These are phyloP conservation scores for Argentina silus DNA, from an alignment of 2,797 vertebrate genomes.

Conservation along the genomic window DNA sequence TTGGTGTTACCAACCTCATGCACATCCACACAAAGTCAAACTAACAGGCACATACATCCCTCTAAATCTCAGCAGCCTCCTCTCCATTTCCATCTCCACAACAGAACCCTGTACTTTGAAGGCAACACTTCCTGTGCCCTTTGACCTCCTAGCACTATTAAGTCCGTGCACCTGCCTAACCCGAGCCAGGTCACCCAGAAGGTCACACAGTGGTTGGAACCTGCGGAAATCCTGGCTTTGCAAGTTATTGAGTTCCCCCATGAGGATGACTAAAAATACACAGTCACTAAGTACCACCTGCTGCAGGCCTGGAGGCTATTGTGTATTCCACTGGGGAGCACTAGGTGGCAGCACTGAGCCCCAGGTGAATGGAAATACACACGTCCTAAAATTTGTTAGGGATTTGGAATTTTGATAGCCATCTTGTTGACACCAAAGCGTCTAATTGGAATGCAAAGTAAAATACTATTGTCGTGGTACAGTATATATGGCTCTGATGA, in stretches of 20 bases:
- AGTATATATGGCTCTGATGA: too few species aligned
- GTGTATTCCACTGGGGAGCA: too few species aligned
- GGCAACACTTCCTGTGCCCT: slow-evolving; percentile 7
- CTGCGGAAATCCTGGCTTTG: slow-evolving; percentile 26
- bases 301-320: background rate
- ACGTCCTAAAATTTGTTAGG: too few species aligned
- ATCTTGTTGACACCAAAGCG: too few species aligned
- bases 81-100: background rate
- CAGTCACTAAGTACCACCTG: slow-evolving; percentile 7
- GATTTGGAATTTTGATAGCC: too few species aligned
- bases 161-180: slow-evolving; percentile 18
- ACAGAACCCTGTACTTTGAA: background rate
- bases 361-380: too few species aligned
- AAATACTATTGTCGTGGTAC: too few species aligned
- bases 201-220: slow-evolving; percentile 20
- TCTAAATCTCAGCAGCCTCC: background rate
- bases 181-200: background rate
- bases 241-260: slow-evolving; percentile 14
- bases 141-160: slow-evolving; percentile 3
- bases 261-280: slow-evolving; percentile 24
- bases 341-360: too few species aligned
- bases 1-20: background rate
- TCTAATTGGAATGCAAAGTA: too few species aligned
- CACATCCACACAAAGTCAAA: background rate
- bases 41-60: background rate